phyloP scores from a whole-genome alignment of 2,888 invertebrate genomes.

The Hoplodrina ambigua region DNA sequence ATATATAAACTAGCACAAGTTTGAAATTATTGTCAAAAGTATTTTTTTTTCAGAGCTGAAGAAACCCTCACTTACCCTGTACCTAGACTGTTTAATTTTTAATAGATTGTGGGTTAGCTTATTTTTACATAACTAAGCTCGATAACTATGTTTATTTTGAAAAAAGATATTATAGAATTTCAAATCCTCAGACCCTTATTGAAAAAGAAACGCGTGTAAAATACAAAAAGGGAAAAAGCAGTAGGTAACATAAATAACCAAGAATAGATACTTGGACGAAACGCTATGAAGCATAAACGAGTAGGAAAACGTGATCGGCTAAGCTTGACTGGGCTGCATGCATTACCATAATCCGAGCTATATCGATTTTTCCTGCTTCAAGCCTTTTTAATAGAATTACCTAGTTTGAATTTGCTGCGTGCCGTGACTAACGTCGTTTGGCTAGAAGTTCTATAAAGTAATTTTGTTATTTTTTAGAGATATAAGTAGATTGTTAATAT shows the following conservation, averaged over 20 bases:
- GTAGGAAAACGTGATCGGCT: slow-evolving; percentile 69
- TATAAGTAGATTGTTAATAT: no score
- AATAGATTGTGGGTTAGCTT: no score
- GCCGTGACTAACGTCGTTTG: slow-evolving; percentile 10
- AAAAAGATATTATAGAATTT: no score
- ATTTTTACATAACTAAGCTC: no score
- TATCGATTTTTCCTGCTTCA: slow-evolving; percentile 66
- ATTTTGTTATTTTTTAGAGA: no score
- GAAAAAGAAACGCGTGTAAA: slow-evolving; percentile 5
- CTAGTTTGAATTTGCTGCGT: slow-evolving; percentile 39
- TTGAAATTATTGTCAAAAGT: no score
- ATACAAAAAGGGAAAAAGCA: slow-evolving; percentile 9
- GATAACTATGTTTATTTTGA: no score
- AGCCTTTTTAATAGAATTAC: slow-evolving; percentile 61
- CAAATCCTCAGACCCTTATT: background rate
- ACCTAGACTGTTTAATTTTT: no score
- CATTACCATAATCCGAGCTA: slow-evolving; percentile 73
- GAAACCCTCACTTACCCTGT: no score
- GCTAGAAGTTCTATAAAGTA: slow-evolving; percentile 10
- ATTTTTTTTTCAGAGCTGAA: no score
- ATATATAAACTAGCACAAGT: no score
- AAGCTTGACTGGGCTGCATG: slow-evolving; percentile 70
- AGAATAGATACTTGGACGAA: slow-evolving; percentile 59
- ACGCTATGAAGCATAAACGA: slow-evolving; percentile 66
- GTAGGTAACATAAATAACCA: slow-evolving; percentile 42